Evolutionary conservation across 2,113 vertebrate species (phyloP).

Genomic region (Eudorcas thomsonii): DNA sequence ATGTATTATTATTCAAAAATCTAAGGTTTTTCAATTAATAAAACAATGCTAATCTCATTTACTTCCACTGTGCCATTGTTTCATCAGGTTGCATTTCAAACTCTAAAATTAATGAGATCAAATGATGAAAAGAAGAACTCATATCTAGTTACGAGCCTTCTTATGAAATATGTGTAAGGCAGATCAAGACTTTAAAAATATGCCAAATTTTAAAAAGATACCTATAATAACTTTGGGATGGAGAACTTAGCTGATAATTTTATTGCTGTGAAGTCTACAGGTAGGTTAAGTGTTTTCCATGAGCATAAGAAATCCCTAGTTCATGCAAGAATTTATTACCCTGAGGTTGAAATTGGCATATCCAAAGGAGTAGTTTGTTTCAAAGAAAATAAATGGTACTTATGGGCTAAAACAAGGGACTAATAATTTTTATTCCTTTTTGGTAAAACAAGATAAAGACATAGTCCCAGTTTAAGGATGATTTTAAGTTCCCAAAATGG

Average conservation of each 20-base stretch:
- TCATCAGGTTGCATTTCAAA: neutral
- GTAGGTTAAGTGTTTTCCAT: neutral
- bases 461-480: neutral
- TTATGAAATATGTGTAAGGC: neutral
- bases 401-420: neutral
- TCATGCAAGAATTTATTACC: neutral
- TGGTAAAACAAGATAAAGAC: neutral
- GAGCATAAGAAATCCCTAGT: neutral
- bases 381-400: neutral
- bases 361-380: neutral
- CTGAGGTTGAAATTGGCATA: neutral
- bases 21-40: neutral
- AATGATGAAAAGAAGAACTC: neutral
- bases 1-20: neutral
- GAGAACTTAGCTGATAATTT: neutral
- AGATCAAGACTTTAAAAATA: neutral
- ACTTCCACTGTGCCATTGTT: neutral
- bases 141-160: neutral
- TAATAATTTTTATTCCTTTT: neutral
- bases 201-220: neutral
- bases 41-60: neutral
- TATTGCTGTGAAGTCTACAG: neutral
- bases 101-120: neutral
- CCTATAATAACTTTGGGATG: neutral
- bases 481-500: neutral